Evolutionary conservation across 2,888 invertebrate genomes (phyloP), one percentile per base, ranked within the genome.

Genomic region (Hetaerina titia): DNA sequence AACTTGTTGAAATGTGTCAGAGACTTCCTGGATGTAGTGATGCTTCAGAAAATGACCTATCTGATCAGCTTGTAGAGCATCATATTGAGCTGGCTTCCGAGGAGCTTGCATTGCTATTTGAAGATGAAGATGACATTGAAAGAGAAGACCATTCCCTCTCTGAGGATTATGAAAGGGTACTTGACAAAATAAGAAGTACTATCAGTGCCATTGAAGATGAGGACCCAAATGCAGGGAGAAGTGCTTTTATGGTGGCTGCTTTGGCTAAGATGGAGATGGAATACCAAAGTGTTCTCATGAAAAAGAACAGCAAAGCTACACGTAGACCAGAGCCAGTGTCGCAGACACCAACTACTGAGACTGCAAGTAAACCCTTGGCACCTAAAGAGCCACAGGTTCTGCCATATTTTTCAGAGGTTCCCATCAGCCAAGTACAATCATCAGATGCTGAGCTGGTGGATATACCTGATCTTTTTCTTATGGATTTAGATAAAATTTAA

Each of bases 161-260:
- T 7, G 56, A 56, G 17, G 57, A 56, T 89, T 89, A 89, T 19
- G 4, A 17, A 56, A 89, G 56, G 88, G 88, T 56, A 19, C 45
- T 56, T 1, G 56, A 56, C 57, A 45, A 22, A 56, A 45, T 89
- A 22, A 89, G 88, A 89, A 22, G 88, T 56, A 56, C 88, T 56
- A 89, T 56, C 56, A 89, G 88, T 89, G 57, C 56, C 56, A 89
- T 89, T 17, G 88, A 89, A 56, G 88, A 89, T 57, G 57, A 89
- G 19, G 88, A 89, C 45, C 15, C 88, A 9, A 15, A 56, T 89
- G 45, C 88, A 22, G 88, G 15, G 56, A 89, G 56, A 25, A 89
- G 88, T 89, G 56, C 88, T 89, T 56, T 45, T 89, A 89, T 89
- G 88, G 88, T 89, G 88, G 88, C 45, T 25, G 56, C 88, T 25